Conservation (phyloP, 2,888 invertebrate species). For the Stegophylla sp. region DNA sequence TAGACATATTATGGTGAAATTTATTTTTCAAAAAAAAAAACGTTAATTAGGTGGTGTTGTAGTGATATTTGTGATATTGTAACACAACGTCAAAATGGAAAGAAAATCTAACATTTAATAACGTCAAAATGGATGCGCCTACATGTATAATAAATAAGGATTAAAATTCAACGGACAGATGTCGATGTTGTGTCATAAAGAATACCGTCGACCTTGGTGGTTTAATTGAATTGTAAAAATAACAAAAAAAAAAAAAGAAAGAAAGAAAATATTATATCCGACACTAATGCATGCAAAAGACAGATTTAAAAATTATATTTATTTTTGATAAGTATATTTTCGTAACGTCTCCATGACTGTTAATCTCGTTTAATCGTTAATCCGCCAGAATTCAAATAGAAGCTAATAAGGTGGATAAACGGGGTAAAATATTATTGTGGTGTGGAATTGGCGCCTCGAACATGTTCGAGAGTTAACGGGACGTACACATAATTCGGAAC, state of each 20-base stretch:
- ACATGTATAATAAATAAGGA: not conserved
- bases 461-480: constrained; percentile 4
- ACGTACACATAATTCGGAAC: constrained; percentile 3
- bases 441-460: constrained; percentile 14
- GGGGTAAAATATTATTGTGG: not conserved
- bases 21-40: too few species aligned
- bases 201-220: not conserved
- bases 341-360: not conserved
- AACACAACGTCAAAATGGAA: not conserved
- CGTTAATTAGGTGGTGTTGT: too few species aligned
- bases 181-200: not conserved
- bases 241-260: not conserved
- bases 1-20: too few species aligned
- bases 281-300: not conserved
- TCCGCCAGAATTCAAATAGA: not conserved
- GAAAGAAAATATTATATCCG: too few species aligned
- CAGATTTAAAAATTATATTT: constrained; percentile 14
- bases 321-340: constrained; percentile 6
- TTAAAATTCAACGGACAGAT: not conserved
- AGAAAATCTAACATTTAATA: not conserved
- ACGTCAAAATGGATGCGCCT: not conserved
- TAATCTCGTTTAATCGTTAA: not conserved
- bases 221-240: constrained; percentile 15
- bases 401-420: not conserved
- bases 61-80: too few species aligned